A percentile compares a stretch with the other conserved stretches of the same genome.
Conservation (phyloP, 37 sponge, comb jelly and placozoan genomes). For the Theonella swinhoei region DNA sequence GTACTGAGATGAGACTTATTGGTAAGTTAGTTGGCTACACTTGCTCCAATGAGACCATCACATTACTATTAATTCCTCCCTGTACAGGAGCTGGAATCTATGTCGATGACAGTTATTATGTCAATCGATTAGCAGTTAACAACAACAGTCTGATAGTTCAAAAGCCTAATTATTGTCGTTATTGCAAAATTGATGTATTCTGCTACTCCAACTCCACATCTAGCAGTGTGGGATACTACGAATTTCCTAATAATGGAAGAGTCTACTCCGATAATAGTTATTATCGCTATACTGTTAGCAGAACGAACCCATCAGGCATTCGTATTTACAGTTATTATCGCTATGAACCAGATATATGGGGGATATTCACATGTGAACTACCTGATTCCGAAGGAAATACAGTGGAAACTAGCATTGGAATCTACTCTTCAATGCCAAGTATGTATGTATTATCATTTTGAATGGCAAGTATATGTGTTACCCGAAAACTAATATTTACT, state of each 20-base stretch:
- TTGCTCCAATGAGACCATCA: not conserved
- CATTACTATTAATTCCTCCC: not conserved
- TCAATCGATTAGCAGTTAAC: not conserved
- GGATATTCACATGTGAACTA: not conserved
- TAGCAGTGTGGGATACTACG: not conserved
- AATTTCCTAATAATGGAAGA: not conserved
- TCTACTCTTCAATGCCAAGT: not conserved
- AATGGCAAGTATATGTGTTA: no score
- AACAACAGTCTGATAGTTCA: not conserved
- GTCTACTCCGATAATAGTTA: not conserved
- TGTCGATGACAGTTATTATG: not conserved
- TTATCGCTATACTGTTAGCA: not conserved
- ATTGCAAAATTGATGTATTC: not conserved
- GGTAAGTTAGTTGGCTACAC: no score
- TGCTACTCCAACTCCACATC: slow-evolving; percentile 6
- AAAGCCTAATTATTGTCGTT: not conserved
- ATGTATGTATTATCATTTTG: not conserved
- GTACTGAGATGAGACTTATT: not conserved
- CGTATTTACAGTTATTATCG: not conserved
- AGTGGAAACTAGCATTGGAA: not conserved
- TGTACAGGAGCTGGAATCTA: slow-evolving; percentile 3
- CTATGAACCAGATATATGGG: not conserved
- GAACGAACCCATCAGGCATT: not conserved
- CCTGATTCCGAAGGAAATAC: not conserved
- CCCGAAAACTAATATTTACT: no score